Conservation (phyloP, 2,797 vertebrate species). For the Chelmon rostratus region DNA sequence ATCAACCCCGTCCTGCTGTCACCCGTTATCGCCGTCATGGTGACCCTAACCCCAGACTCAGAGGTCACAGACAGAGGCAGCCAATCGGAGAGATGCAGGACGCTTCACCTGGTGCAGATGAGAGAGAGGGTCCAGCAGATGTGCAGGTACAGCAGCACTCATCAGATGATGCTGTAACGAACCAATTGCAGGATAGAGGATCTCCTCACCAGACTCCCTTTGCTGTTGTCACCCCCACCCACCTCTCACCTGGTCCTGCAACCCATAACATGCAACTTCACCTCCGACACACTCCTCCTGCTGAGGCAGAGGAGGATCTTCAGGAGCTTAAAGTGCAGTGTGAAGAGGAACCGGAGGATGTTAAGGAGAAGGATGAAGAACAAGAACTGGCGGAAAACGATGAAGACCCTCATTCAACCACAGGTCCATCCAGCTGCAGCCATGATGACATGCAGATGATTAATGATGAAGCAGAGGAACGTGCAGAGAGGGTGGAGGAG, state of each 20-base stretch:
- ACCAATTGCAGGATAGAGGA: constrained; percentile 50
- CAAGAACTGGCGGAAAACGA: constrained; percentile 35
- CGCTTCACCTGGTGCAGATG: constrained; percentile 23
- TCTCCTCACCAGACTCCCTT: constrained; percentile 61
- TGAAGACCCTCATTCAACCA: neutral
- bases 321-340: constrained; percentile 19
- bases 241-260: constrained; percentile 37
- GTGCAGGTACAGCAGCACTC: constrained; percentile 21
- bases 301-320: constrained; percentile 51
- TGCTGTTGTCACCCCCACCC: constrained; percentile 54
- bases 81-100: constrained; percentile 54
- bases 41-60: constrained; percentile 77
- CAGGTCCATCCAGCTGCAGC: constrained; percentile 9
- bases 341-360: constrained; percentile 38
- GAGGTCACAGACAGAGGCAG: constrained; percentile 65
- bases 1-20: constrained; percentile 73
- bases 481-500: constrained; percentile 51
- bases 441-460: constrained; percentile 28
- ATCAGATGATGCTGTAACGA: constrained; percentile 14
- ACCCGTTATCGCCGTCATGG: constrained; percentile 80
- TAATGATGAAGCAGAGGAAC: constrained; percentile 18
- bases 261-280: constrained; percentile 6
- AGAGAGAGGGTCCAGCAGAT: constrained; percentile 34
- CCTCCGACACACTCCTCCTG: constrained; percentile 9
- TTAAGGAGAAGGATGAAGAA: constrained; percentile 35